These are phyloP conservation scores for Druceiella hillmani DNA, from an alignment of 2,888 invertebrate genomes.

Conservation along the genomic window DNA sequence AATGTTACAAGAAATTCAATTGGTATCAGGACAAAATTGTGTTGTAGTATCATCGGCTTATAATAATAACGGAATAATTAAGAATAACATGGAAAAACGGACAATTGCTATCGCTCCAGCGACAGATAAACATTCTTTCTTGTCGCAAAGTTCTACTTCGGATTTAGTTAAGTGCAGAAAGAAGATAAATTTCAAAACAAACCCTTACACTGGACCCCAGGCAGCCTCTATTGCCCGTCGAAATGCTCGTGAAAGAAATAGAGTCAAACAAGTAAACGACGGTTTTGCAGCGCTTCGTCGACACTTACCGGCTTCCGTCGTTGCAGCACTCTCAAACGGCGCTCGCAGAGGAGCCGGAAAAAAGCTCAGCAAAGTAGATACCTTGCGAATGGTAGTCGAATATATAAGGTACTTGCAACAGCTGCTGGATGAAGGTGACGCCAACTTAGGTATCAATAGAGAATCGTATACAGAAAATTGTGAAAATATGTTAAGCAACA, in stretches of 20 bases:
- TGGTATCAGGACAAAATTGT: constrained; percentile 54
- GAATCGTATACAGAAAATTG: constrained; percentile 45
- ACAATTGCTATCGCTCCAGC: constrained; percentile 55
- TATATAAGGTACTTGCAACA: constrained; percentile 83
- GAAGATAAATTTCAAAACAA: constrained; percentile 66
- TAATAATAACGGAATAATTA: constrained; percentile 44
- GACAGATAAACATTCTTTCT: constrained; percentile 50
- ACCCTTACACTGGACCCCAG: constrained; percentile 60
- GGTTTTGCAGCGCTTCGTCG: constrained; percentile 85
- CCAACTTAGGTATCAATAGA: constrained; percentile 46
- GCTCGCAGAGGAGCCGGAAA: constrained; percentile 73
- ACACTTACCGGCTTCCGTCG: constrained; percentile 78
- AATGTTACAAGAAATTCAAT: constrained; percentile 52
- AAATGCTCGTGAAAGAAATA: constrained; percentile 91
- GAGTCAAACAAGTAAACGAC: constrained; percentile 93
- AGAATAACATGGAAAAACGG: constrained; percentile 45
- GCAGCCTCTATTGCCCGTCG: constrained; percentile 83
- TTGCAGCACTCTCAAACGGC: constrained; percentile 60
- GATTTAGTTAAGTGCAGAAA: constrained; percentile 62
- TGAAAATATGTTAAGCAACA: constrained; percentile 42
- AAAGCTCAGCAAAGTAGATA: constrained; percentile 86
- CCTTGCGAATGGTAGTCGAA: constrained; percentile 83
- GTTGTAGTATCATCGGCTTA: constrained; percentile 55
- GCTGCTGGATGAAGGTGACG: constrained; percentile 69
- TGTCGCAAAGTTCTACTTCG: constrained; percentile 43